Conservation (phyloP, 2,113 vertebrate genomes). For the Anhinga anhinga region DNA sequence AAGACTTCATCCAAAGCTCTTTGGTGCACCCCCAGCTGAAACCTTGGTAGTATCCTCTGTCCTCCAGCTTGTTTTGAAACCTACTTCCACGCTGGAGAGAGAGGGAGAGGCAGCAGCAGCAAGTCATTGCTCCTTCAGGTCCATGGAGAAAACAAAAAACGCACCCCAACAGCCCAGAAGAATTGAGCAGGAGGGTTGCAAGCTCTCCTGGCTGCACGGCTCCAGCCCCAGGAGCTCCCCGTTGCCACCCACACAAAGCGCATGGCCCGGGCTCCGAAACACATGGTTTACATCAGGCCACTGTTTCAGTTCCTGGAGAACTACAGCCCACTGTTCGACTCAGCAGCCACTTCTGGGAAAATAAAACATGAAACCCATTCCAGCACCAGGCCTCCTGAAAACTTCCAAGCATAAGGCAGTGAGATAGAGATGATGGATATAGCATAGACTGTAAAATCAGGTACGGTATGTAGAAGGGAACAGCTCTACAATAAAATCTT, state of each 20-base stretch:
- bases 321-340: not conserved
- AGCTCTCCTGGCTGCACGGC: constrained; percentile 68
- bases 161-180: not conserved
- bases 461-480: not conserved
- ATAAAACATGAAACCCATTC: constrained; percentile 9
- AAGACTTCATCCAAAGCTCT: not conserved
- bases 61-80: not conserved
- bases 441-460: not conserved
- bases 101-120: not conserved
- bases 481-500: not conserved
- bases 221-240: constrained; percentile 71
- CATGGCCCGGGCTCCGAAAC: constrained; percentile 73
- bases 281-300: constrained; percentile 67
- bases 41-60: not conserved
- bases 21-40: not conserved
- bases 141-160: not conserved
- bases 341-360: not conserved
- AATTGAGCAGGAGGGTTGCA: constrained; percentile 63
- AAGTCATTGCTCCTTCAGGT: not conserved
- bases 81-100: not conserved
- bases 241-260: constrained; percentile 77
- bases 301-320: constrained; percentile 49
- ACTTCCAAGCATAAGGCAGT: not conserved
- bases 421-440: not conserved
- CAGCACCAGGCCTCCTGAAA: not conserved